These are phyloP conservation scores for Ophioderma brevispina DNA, from an alignment of 35 echinoderm and acorn worm genomes.

Conservation along the genomic window DNA sequence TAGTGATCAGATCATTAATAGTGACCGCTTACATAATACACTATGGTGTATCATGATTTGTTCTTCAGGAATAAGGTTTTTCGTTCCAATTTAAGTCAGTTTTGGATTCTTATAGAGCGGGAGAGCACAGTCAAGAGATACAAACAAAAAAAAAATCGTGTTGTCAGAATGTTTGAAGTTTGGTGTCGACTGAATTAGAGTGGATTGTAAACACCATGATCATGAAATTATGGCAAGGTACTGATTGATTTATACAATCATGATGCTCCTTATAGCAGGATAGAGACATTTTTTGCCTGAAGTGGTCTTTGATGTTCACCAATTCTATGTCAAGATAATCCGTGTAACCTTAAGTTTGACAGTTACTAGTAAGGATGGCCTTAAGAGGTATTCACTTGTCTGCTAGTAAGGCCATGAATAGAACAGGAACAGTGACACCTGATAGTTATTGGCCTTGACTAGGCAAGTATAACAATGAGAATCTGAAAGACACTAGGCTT, in stretches of 20 bases:
- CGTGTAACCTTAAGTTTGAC: neutral
- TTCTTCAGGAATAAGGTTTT: neutral
- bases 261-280: neutral
- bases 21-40: too few relatives aligned
- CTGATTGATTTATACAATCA: neutral
- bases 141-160: neutral
- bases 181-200: neutral
- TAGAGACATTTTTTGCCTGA: neutral
- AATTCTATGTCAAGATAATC: neutral
- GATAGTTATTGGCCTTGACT: neutral
- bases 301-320: neutral
- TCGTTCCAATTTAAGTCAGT: neutral
- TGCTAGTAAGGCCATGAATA: too few relatives aligned
- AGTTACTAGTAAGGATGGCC: slow-evolving; percentile 13
- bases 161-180: neutral
- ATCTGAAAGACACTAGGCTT: neutral
- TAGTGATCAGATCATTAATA: too few relatives aligned
- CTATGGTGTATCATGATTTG: too few relatives aligned
- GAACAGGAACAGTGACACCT: slow-evolving; percentile 30
- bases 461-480: neutral
- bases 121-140: neutral
- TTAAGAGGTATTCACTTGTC: too few relatives aligned
- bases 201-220: neutral
- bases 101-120: neutral
- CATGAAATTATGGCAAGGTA: neutral